phyloP scores from a whole-genome alignment of 2,797 vertebrate genomes.

The Stomatorhinus walkeri region DNA sequence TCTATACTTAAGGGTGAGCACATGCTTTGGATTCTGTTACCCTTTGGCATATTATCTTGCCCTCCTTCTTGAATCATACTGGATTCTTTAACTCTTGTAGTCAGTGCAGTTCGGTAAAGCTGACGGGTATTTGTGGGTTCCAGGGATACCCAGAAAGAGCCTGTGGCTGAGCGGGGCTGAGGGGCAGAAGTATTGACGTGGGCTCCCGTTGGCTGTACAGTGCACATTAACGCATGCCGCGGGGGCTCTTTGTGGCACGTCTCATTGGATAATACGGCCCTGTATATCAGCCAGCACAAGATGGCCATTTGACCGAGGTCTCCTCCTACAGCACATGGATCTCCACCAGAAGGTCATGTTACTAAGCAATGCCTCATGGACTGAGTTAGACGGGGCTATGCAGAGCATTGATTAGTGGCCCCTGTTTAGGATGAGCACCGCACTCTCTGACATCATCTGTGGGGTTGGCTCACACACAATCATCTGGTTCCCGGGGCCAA shows the following conservation, averaged over 20 bases:
- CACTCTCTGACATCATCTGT: background rate
- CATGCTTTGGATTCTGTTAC: background rate
- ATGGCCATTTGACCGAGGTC: background rate
- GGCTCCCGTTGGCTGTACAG: background rate
- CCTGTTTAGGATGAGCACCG: background rate
- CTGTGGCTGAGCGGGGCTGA: background rate
- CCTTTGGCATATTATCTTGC: background rate
- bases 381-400: background rate
- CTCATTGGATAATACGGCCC: background rate
- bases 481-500: background rate
- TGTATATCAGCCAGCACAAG: background rate
- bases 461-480: background rate
- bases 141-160: background rate
- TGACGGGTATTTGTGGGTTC: background rate
- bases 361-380: background rate
- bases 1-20: background rate
- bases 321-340: background rate
- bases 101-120: background rate
- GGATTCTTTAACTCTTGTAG: background rate
- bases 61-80: background rate
- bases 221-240: background rate
- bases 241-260: background rate
- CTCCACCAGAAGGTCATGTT: background rate
- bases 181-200: background rate
- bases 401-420: background rate